Conservation (phyloP, 2,888 invertebrate species). For the Brenthis hecate region DNA sequence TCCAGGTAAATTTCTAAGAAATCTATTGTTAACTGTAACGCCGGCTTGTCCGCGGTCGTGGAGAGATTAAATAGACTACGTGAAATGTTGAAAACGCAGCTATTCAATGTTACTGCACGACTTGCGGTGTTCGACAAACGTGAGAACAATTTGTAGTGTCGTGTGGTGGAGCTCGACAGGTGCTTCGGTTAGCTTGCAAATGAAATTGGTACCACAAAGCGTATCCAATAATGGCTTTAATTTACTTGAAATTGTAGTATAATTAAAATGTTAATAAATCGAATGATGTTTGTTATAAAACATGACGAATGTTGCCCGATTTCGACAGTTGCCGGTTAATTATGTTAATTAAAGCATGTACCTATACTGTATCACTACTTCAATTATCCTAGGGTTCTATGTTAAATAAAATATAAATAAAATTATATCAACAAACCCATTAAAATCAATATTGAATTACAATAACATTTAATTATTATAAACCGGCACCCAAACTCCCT, state of each 20-base stretch:
- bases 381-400: no score
- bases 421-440: no score
- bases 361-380: no score
- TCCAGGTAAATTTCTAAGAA: no score
- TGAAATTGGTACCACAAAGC: constrained; percentile 27
- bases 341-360: no score
- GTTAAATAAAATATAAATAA: no score
- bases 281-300: no score
- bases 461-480: neutral
- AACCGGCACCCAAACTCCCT: neutral
- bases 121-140: constrained; percentile 2
- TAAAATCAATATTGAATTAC: neutral
- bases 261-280: no score
- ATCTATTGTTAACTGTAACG: no score
- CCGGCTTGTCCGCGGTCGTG: no score
- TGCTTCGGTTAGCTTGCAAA: constrained; percentile 29
- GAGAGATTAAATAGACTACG: neutral
- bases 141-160: constrained; percentile 13
- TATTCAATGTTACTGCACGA: neutral
- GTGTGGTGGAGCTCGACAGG: constrained; percentile 6
- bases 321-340: no score
- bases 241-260: constrained; percentile 8
- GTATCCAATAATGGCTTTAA: constrained; percentile 21
- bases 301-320: no score
- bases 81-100: neutral